Percentiles rank a stretch among this genome's conserved stretches.
Conservation (phyloP, 37 sponge, comb jelly and placozoan genomes). For the Halisarca cf. caerulea region DNA sequence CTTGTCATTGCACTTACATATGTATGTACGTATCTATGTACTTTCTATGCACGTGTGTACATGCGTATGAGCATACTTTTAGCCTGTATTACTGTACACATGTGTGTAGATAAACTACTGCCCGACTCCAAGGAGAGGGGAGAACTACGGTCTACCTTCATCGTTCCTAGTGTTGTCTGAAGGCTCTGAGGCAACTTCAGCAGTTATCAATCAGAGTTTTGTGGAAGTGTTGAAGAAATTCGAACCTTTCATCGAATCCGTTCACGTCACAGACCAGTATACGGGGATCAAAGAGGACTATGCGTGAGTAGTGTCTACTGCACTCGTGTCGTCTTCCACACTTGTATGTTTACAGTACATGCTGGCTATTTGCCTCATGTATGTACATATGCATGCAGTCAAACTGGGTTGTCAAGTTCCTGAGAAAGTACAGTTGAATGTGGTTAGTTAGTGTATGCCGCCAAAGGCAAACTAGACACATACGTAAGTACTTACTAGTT, state of each 20-base stretch:
- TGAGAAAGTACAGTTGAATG: too few relatives aligned
- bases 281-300: constrained; percentile 58
- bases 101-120: constrained; percentile 55
- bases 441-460: too few relatives aligned
- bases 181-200: constrained; percentile 29
- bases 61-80: not conserved
- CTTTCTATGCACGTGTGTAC: not conserved
- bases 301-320: not conserved
- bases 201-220: constrained; percentile 43
- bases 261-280: constrained; percentile 80
- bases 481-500: too few relatives aligned
- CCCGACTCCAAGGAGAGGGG: constrained; percentile 8
- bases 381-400: too few relatives aligned
- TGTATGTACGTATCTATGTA: not conserved
- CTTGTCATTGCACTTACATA: too few relatives aligned
- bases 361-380: too few relatives aligned
- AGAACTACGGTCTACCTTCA: constrained; percentile 11
- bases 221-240: constrained; percentile 33
- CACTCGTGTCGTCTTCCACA: too few relatives aligned
- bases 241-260: constrained; percentile 21
- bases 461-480: too few relatives aligned
- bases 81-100: too few relatives aligned
- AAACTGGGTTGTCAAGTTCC: too few relatives aligned
- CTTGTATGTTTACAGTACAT: too few relatives aligned
- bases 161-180: constrained; percentile 44